phyloP scores from a whole-genome alignment of 2,888 invertebrate genomes.

The Stenichneumon culpator region DNA sequence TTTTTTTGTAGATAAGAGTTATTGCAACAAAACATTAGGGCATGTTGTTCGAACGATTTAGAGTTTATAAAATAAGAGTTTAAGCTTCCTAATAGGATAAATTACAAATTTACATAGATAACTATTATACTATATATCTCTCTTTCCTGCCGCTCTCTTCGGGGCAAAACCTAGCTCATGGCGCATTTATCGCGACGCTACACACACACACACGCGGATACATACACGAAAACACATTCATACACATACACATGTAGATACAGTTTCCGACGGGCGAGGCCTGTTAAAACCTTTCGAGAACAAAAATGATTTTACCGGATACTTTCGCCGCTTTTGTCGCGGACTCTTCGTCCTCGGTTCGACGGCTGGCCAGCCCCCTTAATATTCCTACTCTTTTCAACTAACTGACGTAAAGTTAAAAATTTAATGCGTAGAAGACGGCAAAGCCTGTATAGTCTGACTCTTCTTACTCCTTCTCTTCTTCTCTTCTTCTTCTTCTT shows the following conservation, averaged over 20 bases:
- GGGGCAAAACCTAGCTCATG: constrained; percentile 32
- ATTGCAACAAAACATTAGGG: neutral
- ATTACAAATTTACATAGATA: constrained; percentile 40
- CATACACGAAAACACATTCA: neutral
- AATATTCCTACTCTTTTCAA: constrained; percentile 36
- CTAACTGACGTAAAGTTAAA: constrained; percentile 14
- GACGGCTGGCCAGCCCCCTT: constrained; percentile 57
- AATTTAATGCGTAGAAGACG: constrained; percentile 28
- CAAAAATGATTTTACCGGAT: constrained; percentile 30
- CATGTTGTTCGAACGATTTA: constrained; percentile 22
- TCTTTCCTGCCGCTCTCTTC: constrained; percentile 50
- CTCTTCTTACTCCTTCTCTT: constrained; percentile 13
- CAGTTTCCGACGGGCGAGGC: constrained; percentile 1
- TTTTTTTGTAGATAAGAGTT: constrained; percentile 16
- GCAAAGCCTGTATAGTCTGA: constrained; percentile 3
- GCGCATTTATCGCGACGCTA: constrained; percentile 52
- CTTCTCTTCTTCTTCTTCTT: constrained; percentile 28
- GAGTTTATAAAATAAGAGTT: constrained; percentile 23
- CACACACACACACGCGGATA: constrained; percentile 2
- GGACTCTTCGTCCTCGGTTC: constrained; percentile 10
- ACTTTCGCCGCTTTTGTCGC: constrained; percentile 31
- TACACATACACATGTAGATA: neutral
- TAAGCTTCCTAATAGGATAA: constrained; percentile 51
- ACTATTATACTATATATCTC: constrained; percentile 39
- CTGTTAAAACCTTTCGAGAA: constrained; percentile 19